Evolutionary conservation across 35 echinoderm and acorn worm genomes (phyloP), one percentile per base, ranked within the genome.

Genomic region (Eucidaris tribuloides): DNA sequence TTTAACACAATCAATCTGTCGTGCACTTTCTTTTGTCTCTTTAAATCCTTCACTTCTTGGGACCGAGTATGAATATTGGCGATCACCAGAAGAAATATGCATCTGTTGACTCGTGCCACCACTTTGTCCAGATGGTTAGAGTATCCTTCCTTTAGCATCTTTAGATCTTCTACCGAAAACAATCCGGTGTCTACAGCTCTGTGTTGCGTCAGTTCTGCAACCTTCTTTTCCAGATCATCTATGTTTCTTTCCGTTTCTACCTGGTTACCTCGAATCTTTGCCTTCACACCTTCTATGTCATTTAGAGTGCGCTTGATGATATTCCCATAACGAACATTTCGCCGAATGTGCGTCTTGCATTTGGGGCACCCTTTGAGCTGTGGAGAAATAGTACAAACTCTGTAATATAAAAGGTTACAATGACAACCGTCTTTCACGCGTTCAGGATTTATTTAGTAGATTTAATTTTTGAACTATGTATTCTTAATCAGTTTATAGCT

Each of bases 271-370:
- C 32, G 30, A 18, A 88, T 71, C 58, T 39, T 50, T 1, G 39
- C 25, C 49, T 88, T 88, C 42, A 88, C 78, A 23, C 38, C 17
- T 5, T 88, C 86, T 32, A 88, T 59, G 22, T 88, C 86, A 3
- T 5, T 46, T 46, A 81, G 62, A 2, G 79, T 28, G 39, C 71
- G 25, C 48, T 88, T 88, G 57, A 81, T 88, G 36, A 59, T 81
- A 37, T 81, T 81, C 14, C 86, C 86, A 61, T 88, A 88, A 9
- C 86, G 24, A 25, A 88, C 38, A 71, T 81, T 88, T 29, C 78
- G 58, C 31, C 78, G 58, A 18, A 88, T 88, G 17, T 76, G 43
- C 18, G 86, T 88, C 36, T 81, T 88, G 46, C 86, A 88, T 42
- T 54, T 77, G 28, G 86, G 86, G 45, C 86, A 88, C 37, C 19